Percentiles rank a stretch among this genome's conserved stretches.
phyloP scores from a whole-genome alignment of 2,113 vertebrate genomes.

The Antidorcas marsupialis region DNA sequence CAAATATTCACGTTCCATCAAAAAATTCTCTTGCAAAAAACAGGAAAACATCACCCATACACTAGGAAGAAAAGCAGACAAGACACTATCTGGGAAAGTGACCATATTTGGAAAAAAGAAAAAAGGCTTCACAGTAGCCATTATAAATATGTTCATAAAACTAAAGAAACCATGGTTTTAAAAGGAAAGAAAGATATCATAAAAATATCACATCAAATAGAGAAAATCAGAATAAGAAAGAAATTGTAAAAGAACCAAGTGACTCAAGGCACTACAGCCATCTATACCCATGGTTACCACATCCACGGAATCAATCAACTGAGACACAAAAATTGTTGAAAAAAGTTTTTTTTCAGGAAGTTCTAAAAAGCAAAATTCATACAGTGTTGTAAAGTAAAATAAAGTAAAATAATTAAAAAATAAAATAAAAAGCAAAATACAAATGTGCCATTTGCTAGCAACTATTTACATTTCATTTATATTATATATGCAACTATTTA shows the following conservation, averaged over 20 bases:
- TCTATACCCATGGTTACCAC: neutral
- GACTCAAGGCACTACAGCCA: neutral
- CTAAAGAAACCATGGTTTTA: neutral
- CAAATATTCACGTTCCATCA: neutral
- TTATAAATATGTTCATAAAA: neutral
- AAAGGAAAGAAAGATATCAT: neutral
- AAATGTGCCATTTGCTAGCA: neutral
- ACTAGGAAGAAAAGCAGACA: neutral
- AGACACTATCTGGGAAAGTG: neutral
- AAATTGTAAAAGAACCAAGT: neutral
- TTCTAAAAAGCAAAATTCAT: neutral
- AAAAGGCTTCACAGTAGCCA: neutral
- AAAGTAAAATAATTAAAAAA: no score
- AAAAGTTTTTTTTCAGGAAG: neutral
- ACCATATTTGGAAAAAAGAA: neutral
- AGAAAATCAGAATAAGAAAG: neutral
- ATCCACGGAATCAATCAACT: neutral
- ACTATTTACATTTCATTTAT: neutral
- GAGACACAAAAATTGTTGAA: neutral
- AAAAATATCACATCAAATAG: neutral
- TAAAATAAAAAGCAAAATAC: neutral
- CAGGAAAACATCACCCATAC: neutral
- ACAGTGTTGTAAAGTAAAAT: no score
- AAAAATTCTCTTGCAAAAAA: neutral
- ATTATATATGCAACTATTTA: neutral